Conservation (phyloP, 2,113 vertebrate species). For the Toxotes chatareus region DNA sequence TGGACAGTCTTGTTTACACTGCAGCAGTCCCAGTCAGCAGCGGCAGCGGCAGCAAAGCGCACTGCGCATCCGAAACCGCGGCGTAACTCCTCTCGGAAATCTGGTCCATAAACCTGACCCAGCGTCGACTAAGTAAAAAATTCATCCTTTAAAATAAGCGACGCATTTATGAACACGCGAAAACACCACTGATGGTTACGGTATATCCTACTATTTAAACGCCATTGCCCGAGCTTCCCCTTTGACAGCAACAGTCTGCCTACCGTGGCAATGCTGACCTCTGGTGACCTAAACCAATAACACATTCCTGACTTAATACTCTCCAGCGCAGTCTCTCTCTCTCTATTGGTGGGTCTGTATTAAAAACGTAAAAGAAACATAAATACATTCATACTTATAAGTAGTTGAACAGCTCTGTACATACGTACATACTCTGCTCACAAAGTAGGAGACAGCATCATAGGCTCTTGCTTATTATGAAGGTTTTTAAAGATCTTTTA, state of each 20-base stretch:
- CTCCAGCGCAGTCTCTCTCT: background rate
- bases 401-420: background rate
- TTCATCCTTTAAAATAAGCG: background rate
- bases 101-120: background rate
- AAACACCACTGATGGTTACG: background rate
- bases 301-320: background rate
- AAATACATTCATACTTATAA: background rate
- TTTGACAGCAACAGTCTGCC: constrained; percentile 19
- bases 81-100: constrained; percentile 8
- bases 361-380: background rate
- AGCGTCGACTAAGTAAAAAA: background rate
- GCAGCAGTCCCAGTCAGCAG: constrained; percentile 60
- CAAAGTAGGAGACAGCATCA: too few species aligned
- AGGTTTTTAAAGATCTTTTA: too few species aligned
- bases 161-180: background rate
- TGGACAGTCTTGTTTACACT: constrained; percentile 69
- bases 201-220: background rate
- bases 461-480: too few species aligned
- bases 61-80: constrained; percentile 70
- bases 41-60: constrained; percentile 48
- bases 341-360: background rate
- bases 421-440: too few species aligned
- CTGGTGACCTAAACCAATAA: constrained; percentile 59
- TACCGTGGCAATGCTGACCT: constrained; percentile 63
- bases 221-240: background rate